Evolutionary conservation across 37 sponge, comb jelly and placozoan species (phyloP), one percentile per base, ranked within the genome.

Genomic region (Diacarnus erythraeanus): DNA sequence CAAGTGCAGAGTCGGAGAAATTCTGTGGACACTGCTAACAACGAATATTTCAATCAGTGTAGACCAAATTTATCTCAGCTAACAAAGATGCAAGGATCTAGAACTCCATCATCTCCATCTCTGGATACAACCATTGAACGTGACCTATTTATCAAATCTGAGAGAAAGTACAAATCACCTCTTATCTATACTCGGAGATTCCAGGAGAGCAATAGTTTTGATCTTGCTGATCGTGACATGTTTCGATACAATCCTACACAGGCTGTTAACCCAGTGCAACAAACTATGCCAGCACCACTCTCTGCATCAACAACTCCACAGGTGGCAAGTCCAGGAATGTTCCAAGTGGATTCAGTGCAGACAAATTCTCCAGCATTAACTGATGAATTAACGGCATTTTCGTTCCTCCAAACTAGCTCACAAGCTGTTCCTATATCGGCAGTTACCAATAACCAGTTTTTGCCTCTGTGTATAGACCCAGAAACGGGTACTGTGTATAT

Each of bases 31-130:
- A 57, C 44, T 39, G 44, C 80, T 25, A 69, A 36, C 26, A 80
- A 70, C 20, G 80, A 80, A 17, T 80, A 80, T 59, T 80, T 57
- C 57, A 80, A 69, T 38, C 29, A 51, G 21, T 51, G 57, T 8
- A 68, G 71, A 35, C 80, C 80, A n/a, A 69, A 80, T 37, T 17
- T 69, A 20, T 70, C 37, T 21, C 77, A 38, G 2, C 37, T 43
- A 15, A 60, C 59, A 38, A 39, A 72, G 20, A n/a, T 38, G 9
- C 77, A 37, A 20, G 38, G 69, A 9, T 31, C 34, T 35, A 8
- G 34, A 18, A 30, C 38, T 31, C 43, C 79, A 31, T 51, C 38
- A 34, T 17, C 66, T 10, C 54, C 70, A 2, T 44, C 71, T 25
- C 71, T 80, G 57, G 71, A 43, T 17, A 27, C 80, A 23, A 80